phyloP scores from a whole-genome alignment of 1,140 invertebrate genomes.

The Tetramorium parvispinum region DNA sequence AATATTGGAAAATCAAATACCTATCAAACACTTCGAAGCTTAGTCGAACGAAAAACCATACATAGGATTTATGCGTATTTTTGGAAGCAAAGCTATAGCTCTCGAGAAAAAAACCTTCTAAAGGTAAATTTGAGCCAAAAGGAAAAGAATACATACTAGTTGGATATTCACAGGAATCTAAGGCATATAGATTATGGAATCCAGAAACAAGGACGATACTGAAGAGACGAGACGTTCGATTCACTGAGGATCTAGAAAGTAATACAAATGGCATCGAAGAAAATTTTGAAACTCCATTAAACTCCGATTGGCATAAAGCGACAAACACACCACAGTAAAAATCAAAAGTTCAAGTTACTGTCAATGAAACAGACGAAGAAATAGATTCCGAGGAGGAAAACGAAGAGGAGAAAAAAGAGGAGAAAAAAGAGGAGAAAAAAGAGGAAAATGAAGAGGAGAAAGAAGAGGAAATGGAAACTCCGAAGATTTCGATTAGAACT shows the following conservation, averaged over 20 bases:
- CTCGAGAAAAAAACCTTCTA: slow-evolving; percentile 62
- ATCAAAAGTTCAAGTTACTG: too few relatives aligned
- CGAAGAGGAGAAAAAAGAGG: too few relatives aligned
- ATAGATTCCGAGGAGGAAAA: background rate
- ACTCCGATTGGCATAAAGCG: too few relatives aligned
- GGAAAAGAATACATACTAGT: slow-evolving; percentile 36
- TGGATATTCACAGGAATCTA: slow-evolving; percentile 32
- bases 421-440: too few relatives aligned
- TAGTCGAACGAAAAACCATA: slow-evolving; percentile 45
- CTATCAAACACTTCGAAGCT: slow-evolving; percentile 66
- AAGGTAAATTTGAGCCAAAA: slow-evolving; percentile 68
- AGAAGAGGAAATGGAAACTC: background rate
- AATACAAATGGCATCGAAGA: too few relatives aligned
- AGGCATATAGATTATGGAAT: slow-evolving; percentile 46
- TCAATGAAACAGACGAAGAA: too few relatives aligned
- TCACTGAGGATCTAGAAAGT: background rate
- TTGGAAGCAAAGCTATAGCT: slow-evolving; percentile 71
- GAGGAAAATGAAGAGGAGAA: background rate
- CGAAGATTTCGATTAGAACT: background rate
- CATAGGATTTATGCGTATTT: slow-evolving; percentile 71
- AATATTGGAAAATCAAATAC: slow-evolving; percentile 53
- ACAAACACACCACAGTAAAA: too few relatives aligned
- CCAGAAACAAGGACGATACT: background rate
- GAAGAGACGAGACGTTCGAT: slow-evolving; percentile 14
- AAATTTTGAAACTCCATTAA: too few relatives aligned